Base-by-base conservation (phyloP, 2,888 invertebrate species). In the Marasmarcha lunaedactyla region DNA sequence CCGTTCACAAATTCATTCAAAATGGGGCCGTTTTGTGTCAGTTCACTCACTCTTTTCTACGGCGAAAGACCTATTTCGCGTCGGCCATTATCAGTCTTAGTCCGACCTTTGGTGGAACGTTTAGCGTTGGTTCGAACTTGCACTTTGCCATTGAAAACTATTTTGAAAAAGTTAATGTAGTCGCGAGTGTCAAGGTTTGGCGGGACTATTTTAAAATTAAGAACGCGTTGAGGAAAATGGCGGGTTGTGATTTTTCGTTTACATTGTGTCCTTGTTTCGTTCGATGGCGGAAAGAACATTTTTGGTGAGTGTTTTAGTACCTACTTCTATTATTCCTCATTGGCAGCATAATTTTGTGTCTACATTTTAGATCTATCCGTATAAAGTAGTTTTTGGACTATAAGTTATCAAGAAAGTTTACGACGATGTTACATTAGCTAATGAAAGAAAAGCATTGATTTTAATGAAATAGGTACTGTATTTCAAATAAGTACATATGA, bases 1-100 rank as follows among this genome's bases (percentile, higher is more conserved):
- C 71, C 73, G 72, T 73, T 74, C 67, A 66, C 53, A 51, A 54
- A 56, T 67, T 53, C 68, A 67, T 71, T 68, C 70, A 70, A 65
- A 63, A 30, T 11, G 30, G 30, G 20, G 30, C 11, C 30, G 30
- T 11, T n/a, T n/a, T 30, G 9, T 43, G 43, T 46, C 47, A 43
- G 42, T 46, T 47, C 41, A 44, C 42, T 45, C 41, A 37, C 30
- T 30, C 30, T 11, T n/a, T 30, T 30, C 30, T 30, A 9, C 13
- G 6, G 10, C 6, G 14, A 14, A 11, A 30, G 14, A 30, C 14
- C 27, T 14, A 30, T 10, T 11, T 20, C 15, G n/a, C 36, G 20
- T 15, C 10, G 5, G 10, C 33, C 3, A 11, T 33, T 33, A 20
- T 20, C 9, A 30, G 30, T 30, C 11, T 30, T 2, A 4, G 9